Evolutionary conservation across 2,888 invertebrate genomes (phyloP).

Genomic region (Rhingia campestris): DNA sequence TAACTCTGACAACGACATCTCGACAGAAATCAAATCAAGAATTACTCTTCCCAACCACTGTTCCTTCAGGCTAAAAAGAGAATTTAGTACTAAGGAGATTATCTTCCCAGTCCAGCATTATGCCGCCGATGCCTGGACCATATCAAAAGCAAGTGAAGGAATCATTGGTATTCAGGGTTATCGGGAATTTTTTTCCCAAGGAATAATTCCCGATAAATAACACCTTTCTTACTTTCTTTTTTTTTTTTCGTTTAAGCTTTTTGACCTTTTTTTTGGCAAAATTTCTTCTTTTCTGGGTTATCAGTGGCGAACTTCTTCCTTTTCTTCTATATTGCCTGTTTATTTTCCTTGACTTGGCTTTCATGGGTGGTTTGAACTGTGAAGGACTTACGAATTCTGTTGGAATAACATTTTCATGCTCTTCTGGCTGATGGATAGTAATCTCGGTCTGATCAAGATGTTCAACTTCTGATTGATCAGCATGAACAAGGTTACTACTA

Average conservation of each 20-base stretch:
- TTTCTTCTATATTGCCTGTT: conserved; percentile 30
- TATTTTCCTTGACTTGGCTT: conserved; percentile 30
- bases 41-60: too few relatives aligned
- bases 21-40: too few relatives aligned
- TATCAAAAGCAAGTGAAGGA: too few relatives aligned
- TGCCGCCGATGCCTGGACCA: too few relatives aligned
- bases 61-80: too few relatives aligned
- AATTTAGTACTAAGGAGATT: too few relatives aligned
- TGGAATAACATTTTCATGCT: conserved; percentile 16
- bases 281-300: conserved; percentile 30
- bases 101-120: too few relatives aligned
- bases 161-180: too few relatives aligned
- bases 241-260: conserved; percentile 21
- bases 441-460: conserved; percentile 13
- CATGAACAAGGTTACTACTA: conserved; percentile 10
- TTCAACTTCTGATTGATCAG: background rate
- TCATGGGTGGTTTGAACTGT: conserved; percentile 18
- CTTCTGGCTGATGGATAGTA: conserved; percentile 20
- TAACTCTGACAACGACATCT: too few relatives aligned
- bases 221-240: too few relatives aligned
- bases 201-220: too few relatives aligned
- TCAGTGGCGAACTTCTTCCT: conserved; percentile 30
- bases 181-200: too few relatives aligned
- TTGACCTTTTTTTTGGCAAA: conserved; percentile 9
- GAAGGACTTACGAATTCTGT: conserved; percentile 21